Evolutionary conservation across 2,888 invertebrate species (phyloP).

Genomic region (Leistus spinibarbis): DNA sequence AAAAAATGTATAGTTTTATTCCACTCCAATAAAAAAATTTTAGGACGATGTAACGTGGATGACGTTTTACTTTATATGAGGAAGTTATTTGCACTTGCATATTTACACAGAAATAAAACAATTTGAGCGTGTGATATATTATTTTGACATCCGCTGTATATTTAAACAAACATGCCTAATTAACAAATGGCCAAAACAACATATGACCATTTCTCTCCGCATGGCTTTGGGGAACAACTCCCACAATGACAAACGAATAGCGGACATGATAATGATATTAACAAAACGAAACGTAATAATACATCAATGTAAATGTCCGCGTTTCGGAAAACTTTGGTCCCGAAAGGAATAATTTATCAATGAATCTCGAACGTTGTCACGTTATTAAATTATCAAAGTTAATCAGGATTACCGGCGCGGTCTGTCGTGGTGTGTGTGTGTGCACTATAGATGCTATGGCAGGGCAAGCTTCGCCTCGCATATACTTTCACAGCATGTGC

Average conservation of each 20-base stretch:
- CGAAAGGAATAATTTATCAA: constrained; percentile 32
- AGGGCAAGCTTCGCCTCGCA: no score
- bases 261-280: not conserved
- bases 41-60: no score
- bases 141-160: not conserved
- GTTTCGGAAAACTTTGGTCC: constrained; percentile 9
- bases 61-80: no score
- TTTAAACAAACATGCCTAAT: not conserved
- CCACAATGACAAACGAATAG: not conserved
- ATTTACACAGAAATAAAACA: not conserved
- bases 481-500: not conserved
- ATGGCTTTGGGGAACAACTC: not conserved
- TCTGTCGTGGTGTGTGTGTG: not conserved
- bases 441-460: not conserved
- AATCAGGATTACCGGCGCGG: constrained; percentile 23
- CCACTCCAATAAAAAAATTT: no score
- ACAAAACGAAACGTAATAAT: constrained; percentile 8
- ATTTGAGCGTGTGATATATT: not conserved
- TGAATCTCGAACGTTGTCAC: constrained; percentile 29
- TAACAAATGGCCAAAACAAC: not conserved
- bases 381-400: constrained; percentile 30
- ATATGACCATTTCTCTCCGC: not conserved
- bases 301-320: constrained; percentile 28
- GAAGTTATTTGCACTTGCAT: no score
- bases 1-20: no score